Evolutionary conservation across 1,140 invertebrate genomes (phyloP), one percentile per base, ranked within the genome.

Genomic region (Sipha flava): DNA sequence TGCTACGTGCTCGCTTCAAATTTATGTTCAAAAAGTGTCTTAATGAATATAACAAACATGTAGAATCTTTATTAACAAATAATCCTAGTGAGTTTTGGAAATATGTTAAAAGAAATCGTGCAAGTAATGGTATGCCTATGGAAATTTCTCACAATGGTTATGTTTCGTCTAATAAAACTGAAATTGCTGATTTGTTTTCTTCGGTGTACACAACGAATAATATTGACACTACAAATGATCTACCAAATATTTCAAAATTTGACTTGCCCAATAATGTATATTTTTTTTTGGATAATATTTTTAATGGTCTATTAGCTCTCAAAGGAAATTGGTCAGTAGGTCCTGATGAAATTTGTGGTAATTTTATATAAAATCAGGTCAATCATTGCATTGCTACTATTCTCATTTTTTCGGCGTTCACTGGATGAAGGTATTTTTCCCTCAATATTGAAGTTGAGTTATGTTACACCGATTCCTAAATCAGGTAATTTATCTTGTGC

Each of bases 231-330:
- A n/a, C 16, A n/a, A 49, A n/a, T 21, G 18, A 49, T 49, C 18
- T 49, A 49, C 47, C 18, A 7, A 59, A 81, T 81, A 21, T 84
- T 72, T 9, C 47, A 40, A 26, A 80, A 75, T 72, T 83, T 66
- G 21, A 84, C 83, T 81, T 85, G 26, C 57, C 85, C 82, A 84
- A 84, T 52, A 59, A 59, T 29, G 57, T 59, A n/a, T 59, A 29
- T 59, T 59, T 59, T 26, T 29, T 12, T 29, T 26, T 59, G 23
- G 57, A 31, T 31, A 26, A 59, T 59, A 12, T 31, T 26, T 59
- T 16, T 18, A 59, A 31, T 26, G 16, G 57, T 29, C 10, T 59
- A 26, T 59, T 16, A 1, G 57, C 57, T 59, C 29, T 59, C 10
- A 26, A 16, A 9, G 16, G 57, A 12, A 31, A 29, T 59, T 59